Evolutionary conservation across 2,888 invertebrate species (phyloP), one percentile per base, ranked within the genome.

Genomic region (Perithous albicinctus): DNA sequence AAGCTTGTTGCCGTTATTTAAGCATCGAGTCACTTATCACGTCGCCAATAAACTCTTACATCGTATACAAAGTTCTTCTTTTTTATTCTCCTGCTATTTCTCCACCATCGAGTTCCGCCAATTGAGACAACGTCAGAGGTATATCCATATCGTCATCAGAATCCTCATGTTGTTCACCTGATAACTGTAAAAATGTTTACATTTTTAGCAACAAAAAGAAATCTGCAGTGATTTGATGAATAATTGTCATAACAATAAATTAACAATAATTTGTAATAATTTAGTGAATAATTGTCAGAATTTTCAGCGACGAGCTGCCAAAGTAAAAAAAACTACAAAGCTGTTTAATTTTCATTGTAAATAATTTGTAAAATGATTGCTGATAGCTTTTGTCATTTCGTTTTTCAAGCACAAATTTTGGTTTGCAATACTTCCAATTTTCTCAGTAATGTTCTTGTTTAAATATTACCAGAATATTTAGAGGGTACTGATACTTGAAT

Each of bases 401-500:
- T 26, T 54, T 4, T 5, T 4, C 12, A 32, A 46, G 15, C 29
- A 3, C 20, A 35, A 48, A 1, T 48, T 4, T 46, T 10, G 10
- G 41, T 46, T 46, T 43, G 12, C 8, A n/a, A 5, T 10, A 12
- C 2, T 10, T n/a, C 8, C 26, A 26, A 8, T 54, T 0, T 35
- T 8, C 23, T 6, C 23, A 51, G 2, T 23, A 23, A 4, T 4
- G 10, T 6, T 23, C 20, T 46, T 1, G 7, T 32, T 15, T 32
- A 18, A 23, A 70, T n/a, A 20, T 29, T 74, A 82, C 82, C 75
- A 82, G 70, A 78, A 82, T 75, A 54, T 85, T 61, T 41, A 51
- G 56, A 15, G 85, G 85, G 76, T 85, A 85, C 18, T 54, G 72
- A 64, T 85, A 85, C 79, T 85, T 85, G 0, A 79, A 63, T 43